Base-by-base conservation (phyloP, 92 coral and sea anemone genomes). In the Zoanthus sociatus region DNA sequence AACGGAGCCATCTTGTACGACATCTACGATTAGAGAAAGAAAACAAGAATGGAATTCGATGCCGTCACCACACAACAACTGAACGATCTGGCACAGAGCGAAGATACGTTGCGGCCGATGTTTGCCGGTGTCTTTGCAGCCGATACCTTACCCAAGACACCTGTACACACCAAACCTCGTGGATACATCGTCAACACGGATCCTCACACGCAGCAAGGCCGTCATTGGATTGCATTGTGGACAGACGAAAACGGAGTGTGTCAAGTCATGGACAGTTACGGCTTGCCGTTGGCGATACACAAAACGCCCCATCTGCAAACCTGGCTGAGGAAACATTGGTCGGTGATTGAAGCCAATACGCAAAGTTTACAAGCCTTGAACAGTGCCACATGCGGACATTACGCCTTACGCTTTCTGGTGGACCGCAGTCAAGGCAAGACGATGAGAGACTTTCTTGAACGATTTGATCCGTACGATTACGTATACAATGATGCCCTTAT, bases 21-120 rank as follows among this genome's bases (percentile, higher is more conserved):
- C n/a, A n/a, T n/a, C n/a, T n/a, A n/a, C n/a, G n/a, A n/a, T n/a
- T n/a, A n/a, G n/a, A n/a, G n/a, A n/a, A n/a, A n/a, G n/a, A n/a
- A n/a, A n/a, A n/a, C n/a, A n/a, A 51, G 56, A 51, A 73, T 75
- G 79, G 79, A 75, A 75, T 75, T 75, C 11, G 56, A 75, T 16
- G 56, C 79, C 60, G 21, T 75, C 5, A 42, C 79, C 21, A 47
- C 79, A 0, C 20, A 75, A 14, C 56, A 75, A 75, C 44, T 56
- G 17, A 4, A 10, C 64, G 64, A 56, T 3, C 17, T 56, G 13
- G 16, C 16, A 0, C 0, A 56, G 64, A 12, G 16, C 16, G 64
- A 56, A 8, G 64, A 8, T 12, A 2, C 16, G 64, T 15, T 56
- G 1, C 13, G 16, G 0, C 64, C 13, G 2, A 0, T 56, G 64